These are phyloP conservation scores for Campoletis sonorensis DNA, from an alignment of 1,140 invertebrate species.

Conservation along the genomic window DNA sequence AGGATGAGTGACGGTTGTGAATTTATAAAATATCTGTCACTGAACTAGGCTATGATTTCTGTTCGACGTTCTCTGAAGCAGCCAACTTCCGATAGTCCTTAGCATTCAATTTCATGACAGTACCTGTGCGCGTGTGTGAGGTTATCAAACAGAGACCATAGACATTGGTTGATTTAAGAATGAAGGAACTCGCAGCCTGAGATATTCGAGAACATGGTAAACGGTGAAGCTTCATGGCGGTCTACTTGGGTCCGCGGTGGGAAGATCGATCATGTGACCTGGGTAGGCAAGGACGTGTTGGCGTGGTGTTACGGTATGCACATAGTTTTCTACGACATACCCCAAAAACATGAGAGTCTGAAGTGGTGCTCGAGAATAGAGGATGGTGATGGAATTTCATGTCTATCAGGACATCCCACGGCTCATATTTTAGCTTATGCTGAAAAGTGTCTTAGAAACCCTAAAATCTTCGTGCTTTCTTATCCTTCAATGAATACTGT, in stretches of 20 bases:
- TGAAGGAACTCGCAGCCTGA: background rate
- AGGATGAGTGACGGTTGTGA: too few relatives aligned
- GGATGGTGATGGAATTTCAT: slow-evolving; percentile 64
- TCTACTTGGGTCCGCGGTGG: slow-evolving; percentile 68
- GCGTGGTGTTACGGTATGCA: slow-evolving; percentile 68
- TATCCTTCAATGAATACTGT: slow-evolving; percentile 70
- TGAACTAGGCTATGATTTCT: background rate
- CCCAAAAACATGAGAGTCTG: slow-evolving; percentile 52
- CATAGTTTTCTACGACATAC: slow-evolving; percentile 68
- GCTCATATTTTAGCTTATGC: slow-evolving; percentile 64
- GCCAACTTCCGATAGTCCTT: background rate
- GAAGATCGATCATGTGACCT: slow-evolving; percentile 64
- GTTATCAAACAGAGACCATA: background rate
- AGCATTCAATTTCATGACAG: background rate
- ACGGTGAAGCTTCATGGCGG: slow-evolving; percentile 49
- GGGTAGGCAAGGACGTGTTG: slow-evolving; percentile 68
- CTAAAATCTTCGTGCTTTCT: slow-evolving; percentile 64
- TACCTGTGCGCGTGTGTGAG: background rate
- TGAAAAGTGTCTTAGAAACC: slow-evolving; percentile 61
- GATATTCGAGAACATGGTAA: background rate
- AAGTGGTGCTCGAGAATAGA: slow-evolving; percentile 59
- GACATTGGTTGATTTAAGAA: background rate
- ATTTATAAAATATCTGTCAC: background rate
- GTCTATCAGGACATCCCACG: slow-evolving; percentile 63
- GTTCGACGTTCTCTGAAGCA: background rate